Base-by-base conservation (phyloP, 2,888 invertebrate species). In the Drosophila histrio region DNA sequence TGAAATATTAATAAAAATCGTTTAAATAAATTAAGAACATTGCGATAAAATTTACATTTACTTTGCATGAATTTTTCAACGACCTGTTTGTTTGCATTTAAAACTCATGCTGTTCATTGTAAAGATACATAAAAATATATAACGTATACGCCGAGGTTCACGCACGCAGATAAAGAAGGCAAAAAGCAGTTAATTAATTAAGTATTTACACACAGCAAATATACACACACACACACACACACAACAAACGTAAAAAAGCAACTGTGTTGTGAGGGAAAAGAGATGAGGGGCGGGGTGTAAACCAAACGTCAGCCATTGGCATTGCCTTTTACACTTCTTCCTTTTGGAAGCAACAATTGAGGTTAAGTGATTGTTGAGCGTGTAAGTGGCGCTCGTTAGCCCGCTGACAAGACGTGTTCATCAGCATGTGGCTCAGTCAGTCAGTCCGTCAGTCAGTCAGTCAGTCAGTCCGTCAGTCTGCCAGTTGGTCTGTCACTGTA, bases 351-450 rank as follows among this genome's bases (percentile, higher is more conserved):
- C 82, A 81, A 79, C 79, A 79, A 79, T 79, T 79, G 79, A 79
- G 79, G 79, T 79, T 79, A 79, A 79, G 79, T 79, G 79, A 79
- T 82, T 79, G 79, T 79, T 82, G 82, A 79, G 79, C 76, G 68
- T 82, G 69, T 79, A 79, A 79, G 79, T 79, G 82, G 79, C 67
- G 79, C 79, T 79, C 79, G 79, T 79, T 79, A 79, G 79, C 82
- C 75, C 75, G 82, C 79, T 81, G 79, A 79, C 75, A 78, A 77
- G 78, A 78, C 81, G 81, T 80, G 81, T 81, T 79, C 77, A 77
- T 77, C 77, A 81, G 78, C 72, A 75, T 78, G 79, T 74, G 79
- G 66, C 75, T 60, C 81, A 60, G 60, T 28, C 67, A 47, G 46
- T 17, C 43, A 34, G 49, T n/a, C 38, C 22, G 32, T 1, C 52